A percentile compares a stretch with the other conserved stretches of the same genome.
Conservation (phyloP, 2,888 invertebrate species). For the Muschampia plurimacula region DNA sequence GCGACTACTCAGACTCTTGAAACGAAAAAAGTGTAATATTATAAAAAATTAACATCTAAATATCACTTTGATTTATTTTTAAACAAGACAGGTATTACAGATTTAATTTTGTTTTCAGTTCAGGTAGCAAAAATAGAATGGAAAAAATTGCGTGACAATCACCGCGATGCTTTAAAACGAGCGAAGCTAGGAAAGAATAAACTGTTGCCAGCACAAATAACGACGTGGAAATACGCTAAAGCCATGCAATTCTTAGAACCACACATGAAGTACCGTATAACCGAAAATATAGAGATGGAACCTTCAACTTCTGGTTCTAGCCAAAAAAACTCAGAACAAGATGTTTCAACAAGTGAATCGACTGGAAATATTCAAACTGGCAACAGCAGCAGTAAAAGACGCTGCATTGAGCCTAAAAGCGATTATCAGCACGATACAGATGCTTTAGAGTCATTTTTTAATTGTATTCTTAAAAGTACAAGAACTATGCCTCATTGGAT, state of each 20-base stretch:
- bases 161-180: constrained; percentile 74
- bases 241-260: constrained; percentile 79
- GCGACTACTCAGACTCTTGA: no score
- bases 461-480: constrained; percentile 71
- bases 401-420: constrained; percentile 49
- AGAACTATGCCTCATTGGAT: constrained; percentile 76
- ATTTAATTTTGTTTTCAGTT: constrained; percentile 58
- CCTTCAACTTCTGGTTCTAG: constrained; percentile 47
- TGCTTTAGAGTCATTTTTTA: constrained; percentile 74
- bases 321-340: constrained; percentile 59
- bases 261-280: constrained; percentile 78
- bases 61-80: not conserved
- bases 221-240: constrained; percentile 81
- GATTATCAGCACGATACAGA: constrained; percentile 55
- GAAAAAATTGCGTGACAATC: constrained; percentile 77
- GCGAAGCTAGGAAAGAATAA: constrained; percentile 79
- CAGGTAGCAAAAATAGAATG: constrained; percentile 75
- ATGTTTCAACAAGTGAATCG: constrained; percentile 62
- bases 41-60: no score
- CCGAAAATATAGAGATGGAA: constrained; percentile 75
- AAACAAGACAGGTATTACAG: not conserved
- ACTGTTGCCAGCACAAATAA: constrained; percentile 75
- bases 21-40: no score
- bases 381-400: constrained; percentile 50
- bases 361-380: constrained; percentile 42